Conservation (phyloP, 2,113 vertebrate species). For the Oncorhynchus nerka region DNA sequence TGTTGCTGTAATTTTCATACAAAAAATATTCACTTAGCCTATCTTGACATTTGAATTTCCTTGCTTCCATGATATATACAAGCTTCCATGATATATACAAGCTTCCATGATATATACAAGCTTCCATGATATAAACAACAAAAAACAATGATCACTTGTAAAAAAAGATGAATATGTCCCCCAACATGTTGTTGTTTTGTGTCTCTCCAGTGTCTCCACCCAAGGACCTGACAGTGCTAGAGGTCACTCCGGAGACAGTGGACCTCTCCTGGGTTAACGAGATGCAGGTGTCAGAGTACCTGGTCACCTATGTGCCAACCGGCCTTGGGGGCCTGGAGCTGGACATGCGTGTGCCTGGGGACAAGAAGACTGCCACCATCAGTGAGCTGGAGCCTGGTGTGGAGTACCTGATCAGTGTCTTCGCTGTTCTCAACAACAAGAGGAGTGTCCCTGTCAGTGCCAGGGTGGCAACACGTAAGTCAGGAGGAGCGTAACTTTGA, state of each 20-base stretch:
- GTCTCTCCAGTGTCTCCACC: slow-evolving; percentile 85
- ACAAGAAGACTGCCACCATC: slow-evolving; percentile 84
- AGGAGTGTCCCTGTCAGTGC: slow-evolving; percentile 93
- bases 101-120: neutral
- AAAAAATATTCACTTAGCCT: neutral
- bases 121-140: neutral
- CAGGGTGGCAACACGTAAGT: slow-evolving; percentile 89
- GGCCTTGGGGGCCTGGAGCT: slow-evolving; percentile 85
- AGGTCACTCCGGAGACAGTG: slow-evolving; percentile 86
- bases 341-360: slow-evolving; percentile 86
- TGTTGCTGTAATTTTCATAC: too few species aligned
- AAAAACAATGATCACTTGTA: neutral
- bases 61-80: neutral
- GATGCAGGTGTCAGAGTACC: slow-evolving; percentile 87
- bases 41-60: neutral
- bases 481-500: neutral
- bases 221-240: slow-evolving; percentile 84
- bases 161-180: neutral
- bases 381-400: slow-evolving; percentile 90
- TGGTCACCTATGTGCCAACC: slow-evolving; percentile 87
- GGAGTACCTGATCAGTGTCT: slow-evolving; percentile 94
- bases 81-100: neutral
- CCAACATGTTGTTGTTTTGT: slow-evolving; percentile 8
- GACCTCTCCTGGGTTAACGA: slow-evolving; percentile 93
- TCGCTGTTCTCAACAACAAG: slow-evolving; percentile 91